Percentiles rank a stretch among this genome's conserved stretches.
These are phyloP conservation scores for Karalla daura DNA, from an alignment of 2,797 vertebrate genomes.

Conservation along the genomic window DNA sequence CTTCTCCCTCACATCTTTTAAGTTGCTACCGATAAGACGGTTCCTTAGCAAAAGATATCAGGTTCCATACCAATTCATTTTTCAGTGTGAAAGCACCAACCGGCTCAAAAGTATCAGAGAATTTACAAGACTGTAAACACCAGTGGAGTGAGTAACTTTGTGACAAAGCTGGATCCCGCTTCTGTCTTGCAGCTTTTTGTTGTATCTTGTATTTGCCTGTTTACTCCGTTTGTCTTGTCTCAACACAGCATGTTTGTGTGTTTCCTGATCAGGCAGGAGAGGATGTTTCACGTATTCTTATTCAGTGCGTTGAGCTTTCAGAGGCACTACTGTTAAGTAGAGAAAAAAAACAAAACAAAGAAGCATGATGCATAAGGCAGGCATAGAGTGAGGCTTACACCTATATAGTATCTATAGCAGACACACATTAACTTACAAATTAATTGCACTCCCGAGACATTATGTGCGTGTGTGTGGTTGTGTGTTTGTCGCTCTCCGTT, in stretches of 20 bases:
- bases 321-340: background rate
- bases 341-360: too few species aligned
- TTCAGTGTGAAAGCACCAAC: too few species aligned
- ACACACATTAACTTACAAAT: slow-evolving; percentile 39
- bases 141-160: background rate
- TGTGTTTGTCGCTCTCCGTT: slow-evolving; percentile 21
- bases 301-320: background rate
- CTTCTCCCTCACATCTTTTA: too few species aligned
- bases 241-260: too few species aligned
- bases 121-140: too few species aligned
- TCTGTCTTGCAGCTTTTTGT: background rate
- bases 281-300: background rate
- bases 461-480: slow-evolving; percentile 51
- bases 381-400: too few species aligned
- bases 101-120: too few species aligned
- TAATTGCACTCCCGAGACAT: slow-evolving; percentile 58
- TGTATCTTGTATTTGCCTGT: background rate
- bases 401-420: slow-evolving; percentile 27
- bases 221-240: background rate
- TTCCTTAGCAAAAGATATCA: too few species aligned
- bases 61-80: too few species aligned
- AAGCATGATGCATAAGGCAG: too few species aligned
- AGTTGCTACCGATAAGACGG: too few species aligned
- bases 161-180: background rate
- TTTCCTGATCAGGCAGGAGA: background rate